phyloP scores from a whole-genome alignment of 1,140 invertebrate genomes.

The Drosophila biarmipes region DNA sequence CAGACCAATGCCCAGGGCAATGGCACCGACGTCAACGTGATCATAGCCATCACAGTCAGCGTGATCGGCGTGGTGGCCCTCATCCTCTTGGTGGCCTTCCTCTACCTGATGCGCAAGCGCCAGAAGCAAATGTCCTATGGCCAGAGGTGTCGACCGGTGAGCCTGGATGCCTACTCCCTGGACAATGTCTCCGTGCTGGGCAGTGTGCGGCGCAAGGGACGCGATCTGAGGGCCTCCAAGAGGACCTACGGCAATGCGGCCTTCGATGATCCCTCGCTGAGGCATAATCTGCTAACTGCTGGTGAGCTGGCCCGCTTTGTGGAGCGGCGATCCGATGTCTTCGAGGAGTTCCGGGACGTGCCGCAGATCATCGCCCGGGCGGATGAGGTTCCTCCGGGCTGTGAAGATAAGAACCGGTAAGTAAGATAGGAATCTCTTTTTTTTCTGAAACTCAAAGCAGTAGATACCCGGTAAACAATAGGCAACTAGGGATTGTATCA shows the following conservation, averaged over 20 bases:
- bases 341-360: slow-evolving; percentile 91
- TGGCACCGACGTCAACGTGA: slow-evolving; percentile 84
- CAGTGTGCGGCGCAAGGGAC: slow-evolving; percentile 89
- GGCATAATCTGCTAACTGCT: slow-evolving; percentile 71
- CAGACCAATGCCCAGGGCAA: slow-evolving; percentile 52
- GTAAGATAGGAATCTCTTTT: slow-evolving; percentile 1
- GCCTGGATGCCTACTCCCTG: slow-evolving; percentile 94
- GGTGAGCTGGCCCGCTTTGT: slow-evolving; percentile 89
- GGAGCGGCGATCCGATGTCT: slow-evolving; percentile 89
- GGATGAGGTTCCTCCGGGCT: slow-evolving; percentile 93
- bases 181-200: slow-evolving; percentile 94
- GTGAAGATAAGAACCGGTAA: slow-evolving; percentile 92
- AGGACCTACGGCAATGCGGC: slow-evolving; percentile 95
- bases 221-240: slow-evolving; percentile 90
- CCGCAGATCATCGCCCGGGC: slow-evolving; percentile 90
- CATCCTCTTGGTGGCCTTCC: slow-evolving; percentile 87
- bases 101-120: slow-evolving; percentile 90
- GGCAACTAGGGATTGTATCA: no score
- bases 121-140: slow-evolving; percentile 89
- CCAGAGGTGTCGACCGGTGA: slow-evolving; percentile 93
- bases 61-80: slow-evolving; percentile 86
- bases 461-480: background rate
- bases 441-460: background rate
- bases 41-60: slow-evolving; percentile 86
- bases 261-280: slow-evolving; percentile 92